Evolutionary conservation across 2,888 invertebrate genomes (phyloP).

Genomic region (Synergus itoensis): DNA sequence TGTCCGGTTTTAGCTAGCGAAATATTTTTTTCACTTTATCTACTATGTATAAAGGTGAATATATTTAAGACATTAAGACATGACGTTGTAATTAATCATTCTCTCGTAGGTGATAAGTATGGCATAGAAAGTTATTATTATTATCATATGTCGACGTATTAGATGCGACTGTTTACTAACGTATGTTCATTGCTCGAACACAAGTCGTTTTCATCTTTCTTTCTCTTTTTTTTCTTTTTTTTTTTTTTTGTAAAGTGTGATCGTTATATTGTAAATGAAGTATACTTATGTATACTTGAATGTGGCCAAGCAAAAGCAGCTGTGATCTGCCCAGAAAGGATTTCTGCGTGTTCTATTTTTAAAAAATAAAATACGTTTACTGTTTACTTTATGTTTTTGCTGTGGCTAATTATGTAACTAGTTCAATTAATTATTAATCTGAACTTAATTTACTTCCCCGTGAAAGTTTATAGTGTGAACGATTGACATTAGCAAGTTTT

Average conservation of each 20-base stretch:
- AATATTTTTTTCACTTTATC: conserved; percentile 22
- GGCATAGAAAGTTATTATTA: conserved; percentile 26
- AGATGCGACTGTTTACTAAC: conserved; percentile 6
- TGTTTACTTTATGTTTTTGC: not conserved
- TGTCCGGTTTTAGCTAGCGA: conserved; percentile 21
- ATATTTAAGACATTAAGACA: conserved; percentile 27
- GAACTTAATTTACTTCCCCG: not conserved
- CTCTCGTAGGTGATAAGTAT: conserved; percentile 25
- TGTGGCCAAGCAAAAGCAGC: conserved; percentile 53
- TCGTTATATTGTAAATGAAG: conserved; percentile 48
- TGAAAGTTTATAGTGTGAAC: not conserved
- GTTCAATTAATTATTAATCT: not conserved
- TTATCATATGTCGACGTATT: not conserved
- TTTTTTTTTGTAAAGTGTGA: conserved; percentile 45
- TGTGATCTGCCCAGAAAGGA: conserved; percentile 55
- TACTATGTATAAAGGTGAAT: conserved; percentile 19
- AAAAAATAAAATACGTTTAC: not conserved
- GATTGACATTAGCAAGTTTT: not conserved
- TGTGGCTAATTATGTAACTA: not conserved
- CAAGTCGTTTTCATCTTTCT: not conserved
- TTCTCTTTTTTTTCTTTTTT: not conserved
- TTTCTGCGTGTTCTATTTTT: conserved; percentile 48
- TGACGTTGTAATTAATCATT: conserved; percentile 10
- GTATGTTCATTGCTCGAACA: not conserved
- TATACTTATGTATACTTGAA: conserved; percentile 49